These are phyloP conservation scores for Macrotrachela quadricornifera DNA, from an alignment of 1,140 invertebrate genomes.

Conservation along the genomic window DNA sequence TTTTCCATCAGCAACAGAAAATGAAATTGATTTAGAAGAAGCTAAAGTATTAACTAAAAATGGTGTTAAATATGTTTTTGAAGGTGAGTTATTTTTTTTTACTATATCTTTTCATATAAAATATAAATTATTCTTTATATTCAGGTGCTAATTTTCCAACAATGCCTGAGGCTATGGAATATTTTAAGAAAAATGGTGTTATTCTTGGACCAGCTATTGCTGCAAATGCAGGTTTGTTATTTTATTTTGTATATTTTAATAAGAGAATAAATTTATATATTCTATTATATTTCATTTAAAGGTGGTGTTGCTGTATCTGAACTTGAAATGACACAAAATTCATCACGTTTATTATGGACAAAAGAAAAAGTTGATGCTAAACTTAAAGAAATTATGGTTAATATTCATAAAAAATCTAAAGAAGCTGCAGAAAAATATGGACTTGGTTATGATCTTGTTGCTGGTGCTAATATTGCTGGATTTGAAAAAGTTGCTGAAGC, in stretches of 20 bases:
- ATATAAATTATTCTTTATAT: no score
- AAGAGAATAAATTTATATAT: no score
- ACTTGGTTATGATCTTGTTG: no score
- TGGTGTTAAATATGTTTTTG: slow-evolving; percentile 2
- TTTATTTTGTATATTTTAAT: no score
- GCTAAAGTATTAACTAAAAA: not conserved
- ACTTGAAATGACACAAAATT: slow-evolving; percentile 9
- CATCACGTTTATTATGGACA: not conserved
- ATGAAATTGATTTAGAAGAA: slow-evolving; percentile 5
- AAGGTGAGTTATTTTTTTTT: not conserved
- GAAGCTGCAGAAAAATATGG: not conserved
- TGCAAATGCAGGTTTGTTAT: slow-evolving; percentile 2
- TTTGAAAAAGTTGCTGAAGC: slow-evolving; percentile 9
- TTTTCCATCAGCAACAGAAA: slow-evolving; percentile 9
- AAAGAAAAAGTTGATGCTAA: slow-evolving; percentile 4
- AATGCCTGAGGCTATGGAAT: slow-evolving; percentile 7
- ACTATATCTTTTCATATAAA: no score
- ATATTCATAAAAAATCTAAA: not conserved
- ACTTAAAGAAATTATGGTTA: slow-evolving; percentile 4
- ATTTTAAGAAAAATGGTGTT: slow-evolving; percentile 3
- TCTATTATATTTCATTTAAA: no score
- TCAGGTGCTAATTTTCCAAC: slow-evolving; percentile 7
- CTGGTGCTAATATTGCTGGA: slow-evolving; percentile 9
- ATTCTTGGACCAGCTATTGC: slow-evolving; percentile 6
- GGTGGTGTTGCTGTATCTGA: slow-evolving; percentile 7